Conservation (phyloP, 2,888 invertebrate species). For the Coecobrya sp. region DNA sequence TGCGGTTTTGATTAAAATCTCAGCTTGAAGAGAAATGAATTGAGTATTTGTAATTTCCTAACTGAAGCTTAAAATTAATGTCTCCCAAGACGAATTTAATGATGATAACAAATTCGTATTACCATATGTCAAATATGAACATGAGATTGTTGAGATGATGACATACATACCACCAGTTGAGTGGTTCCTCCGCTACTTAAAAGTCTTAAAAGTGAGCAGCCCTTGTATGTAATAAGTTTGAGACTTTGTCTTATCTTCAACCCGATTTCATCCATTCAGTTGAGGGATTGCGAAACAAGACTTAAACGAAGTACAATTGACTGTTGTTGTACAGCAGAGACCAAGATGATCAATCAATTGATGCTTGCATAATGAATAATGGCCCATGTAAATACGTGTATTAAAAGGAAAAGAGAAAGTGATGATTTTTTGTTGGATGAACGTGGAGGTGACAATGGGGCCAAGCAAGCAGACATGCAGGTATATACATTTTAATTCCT, state of each 20-base stretch:
- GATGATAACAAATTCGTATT: not conserved
- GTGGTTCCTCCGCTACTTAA: too few relatives aligned
- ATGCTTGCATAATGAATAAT: conserved; percentile 34
- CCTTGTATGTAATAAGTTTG: not conserved
- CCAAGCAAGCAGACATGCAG: not conserved
- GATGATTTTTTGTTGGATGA: not conserved
- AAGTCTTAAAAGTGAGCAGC: too few relatives aligned
- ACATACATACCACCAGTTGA: not conserved
- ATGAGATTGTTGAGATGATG: not conserved
- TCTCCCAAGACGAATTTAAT: conserved; percentile 7
- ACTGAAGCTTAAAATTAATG: conserved; percentile 15
- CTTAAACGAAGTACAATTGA: not conserved
- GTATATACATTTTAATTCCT: conserved; percentile 35
- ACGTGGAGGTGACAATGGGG: conserved; percentile 17
- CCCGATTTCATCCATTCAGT: not conserved
- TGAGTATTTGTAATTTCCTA: conserved; percentile 26
- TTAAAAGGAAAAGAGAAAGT: conserved; percentile 15
- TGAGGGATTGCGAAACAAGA: conserved; percentile 11
- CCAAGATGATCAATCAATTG: conserved; percentile 2
- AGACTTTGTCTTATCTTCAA: not conserved
- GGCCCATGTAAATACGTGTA: not conserved
- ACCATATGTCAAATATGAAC: not conserved
- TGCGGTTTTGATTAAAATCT: not conserved
- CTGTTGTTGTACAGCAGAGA: not conserved
- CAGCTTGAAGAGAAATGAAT: not conserved